phyloP scores from a whole-genome alignment of 2,113 vertebrate genomes.

The Stomatorhinus ivindoensis region DNA sequence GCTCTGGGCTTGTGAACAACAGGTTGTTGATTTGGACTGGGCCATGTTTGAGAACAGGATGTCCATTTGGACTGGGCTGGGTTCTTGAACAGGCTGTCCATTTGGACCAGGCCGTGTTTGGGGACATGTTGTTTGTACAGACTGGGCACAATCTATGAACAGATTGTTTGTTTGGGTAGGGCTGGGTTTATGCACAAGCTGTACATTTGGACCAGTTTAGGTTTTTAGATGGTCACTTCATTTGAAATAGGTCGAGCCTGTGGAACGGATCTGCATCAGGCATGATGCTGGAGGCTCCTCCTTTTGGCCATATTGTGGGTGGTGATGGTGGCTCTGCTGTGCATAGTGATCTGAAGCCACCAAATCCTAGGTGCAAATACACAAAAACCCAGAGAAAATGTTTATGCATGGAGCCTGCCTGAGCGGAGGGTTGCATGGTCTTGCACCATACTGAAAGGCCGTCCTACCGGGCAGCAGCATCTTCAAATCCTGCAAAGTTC shows the following conservation, averaged over 20 bases:
- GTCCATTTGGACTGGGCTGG: neutral
- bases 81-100: neutral
- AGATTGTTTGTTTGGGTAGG: neutral
- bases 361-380: conserved; percentile 1
- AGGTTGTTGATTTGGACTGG: neutral
- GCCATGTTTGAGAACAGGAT: neutral
- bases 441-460: conserved; percentile 26
- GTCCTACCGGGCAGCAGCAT: neutral
- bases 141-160: neutral
- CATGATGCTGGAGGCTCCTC: neutral
- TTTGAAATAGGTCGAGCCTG: neutral
- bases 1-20: neutral
- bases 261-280: neutral
- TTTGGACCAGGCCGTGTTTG: neutral
- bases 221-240: neutral
- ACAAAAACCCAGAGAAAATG: conserved; percentile 3
- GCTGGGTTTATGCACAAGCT: neutral
- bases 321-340: neutral
- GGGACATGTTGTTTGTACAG: neutral
- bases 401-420: neutral
- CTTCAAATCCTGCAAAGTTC: neutral
- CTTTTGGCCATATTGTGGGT: neutral
- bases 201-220: neutral
- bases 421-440: conserved; percentile 17
- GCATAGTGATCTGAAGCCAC: neutral